Evolutionary conservation across 2,113 vertebrate genomes (phyloP), one percentile per base, ranked within the genome.

Genomic region (Syngnathoides biaculeatus): DNA sequence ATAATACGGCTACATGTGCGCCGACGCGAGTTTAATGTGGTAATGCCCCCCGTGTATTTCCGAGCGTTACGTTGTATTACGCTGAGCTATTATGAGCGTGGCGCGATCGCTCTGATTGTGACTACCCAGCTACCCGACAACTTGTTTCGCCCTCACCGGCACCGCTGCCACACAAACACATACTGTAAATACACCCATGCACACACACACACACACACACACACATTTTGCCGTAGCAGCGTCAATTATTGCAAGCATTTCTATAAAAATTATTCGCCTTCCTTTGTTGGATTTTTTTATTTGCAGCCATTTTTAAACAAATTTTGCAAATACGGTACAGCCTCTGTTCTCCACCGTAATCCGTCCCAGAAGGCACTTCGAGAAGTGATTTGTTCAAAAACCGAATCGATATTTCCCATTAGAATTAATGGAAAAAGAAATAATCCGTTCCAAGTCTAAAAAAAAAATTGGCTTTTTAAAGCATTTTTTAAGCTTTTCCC

Each of bases 1-100:
- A 88, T 88, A 90, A 83, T 57, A 61, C n/a, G 35, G 67, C 48
- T 66, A 78, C 67, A 59, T 63, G 74, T 71, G 82, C 72, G 78
- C 79, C 79, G 75, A 78, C 77, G 71, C 71, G 75, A 52, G 67
- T 83, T 77, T 86, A 87, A 89, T 64, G 52, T 71, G 79, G 86
- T 87, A 88, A 89, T 87, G 72, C 88, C 81, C 88, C 81, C 72
- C 69, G 72, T 88, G 89, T 91, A 86, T 89, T 80, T 85, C 77
- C 68, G 80, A 80, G 75, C 67, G 74, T 87, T 87, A 84, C 40
- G 26, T 71, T 83, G 86, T 68, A 87, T 87, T 87, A 88, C 26
- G 52, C 66, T 20, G 69, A 74, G 81, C 81, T 87, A 85, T 81
- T 84, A 88, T 80, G 80, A 77, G 80, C 63, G n/a, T 19, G 58